Percentiles rank a stretch among this genome's conserved stretches.
phyloP scores from a whole-genome alignment of 2,888 invertebrate genomes.

The Sabatieria punctata region DNA sequence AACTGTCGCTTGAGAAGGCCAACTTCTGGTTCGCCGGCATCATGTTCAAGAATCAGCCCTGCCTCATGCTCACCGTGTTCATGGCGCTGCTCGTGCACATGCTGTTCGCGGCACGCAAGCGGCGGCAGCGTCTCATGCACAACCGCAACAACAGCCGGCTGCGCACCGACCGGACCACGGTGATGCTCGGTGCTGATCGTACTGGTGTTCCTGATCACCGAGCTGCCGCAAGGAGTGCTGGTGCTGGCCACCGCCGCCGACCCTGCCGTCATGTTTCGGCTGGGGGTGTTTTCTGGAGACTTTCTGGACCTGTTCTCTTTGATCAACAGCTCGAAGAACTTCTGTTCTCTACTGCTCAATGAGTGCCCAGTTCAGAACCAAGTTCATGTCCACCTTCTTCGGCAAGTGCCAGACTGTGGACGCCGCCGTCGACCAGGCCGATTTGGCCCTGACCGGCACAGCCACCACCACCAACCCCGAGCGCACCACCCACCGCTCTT shows the following conservation, averaged over 20 bases:
- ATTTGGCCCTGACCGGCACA: too few species aligned
- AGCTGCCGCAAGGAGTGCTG: constrained; percentile 41
- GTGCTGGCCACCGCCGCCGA: constrained; percentile 16
- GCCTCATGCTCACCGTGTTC: constrained; percentile 50
- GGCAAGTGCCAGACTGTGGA: too few species aligned
- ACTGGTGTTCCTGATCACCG: constrained; percentile 54
- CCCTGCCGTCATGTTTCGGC: too few species aligned
- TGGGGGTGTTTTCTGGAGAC: constrained; percentile 42
- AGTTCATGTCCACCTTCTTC: constrained; percentile 33
- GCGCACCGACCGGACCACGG: constrained; percentile 54
- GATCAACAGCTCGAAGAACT: constrained; percentile 56
- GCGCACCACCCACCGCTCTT: too few species aligned
- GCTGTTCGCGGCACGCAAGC: constrained; percentile 21
- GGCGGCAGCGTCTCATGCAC: constrained; percentile 17
- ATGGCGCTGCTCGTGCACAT: constrained; percentile 50
- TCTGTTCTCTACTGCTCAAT: constrained; percentile 56
- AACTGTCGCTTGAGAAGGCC: constrained; percentile 34
- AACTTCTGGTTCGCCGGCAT: constrained; percentile 50
- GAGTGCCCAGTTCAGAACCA: constrained; percentile 53
- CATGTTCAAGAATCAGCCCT: constrained; percentile 48
- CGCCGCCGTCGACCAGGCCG: too few species aligned
- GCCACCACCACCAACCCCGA: too few species aligned
- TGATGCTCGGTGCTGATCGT: constrained; percentile 58
- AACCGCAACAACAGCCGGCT: constrained; percentile 14
- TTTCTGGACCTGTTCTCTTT: constrained; percentile 52